phyloP scores from a whole-genome alignment of 2,888 invertebrate genomes.

The Ectobius pallidus region DNA sequence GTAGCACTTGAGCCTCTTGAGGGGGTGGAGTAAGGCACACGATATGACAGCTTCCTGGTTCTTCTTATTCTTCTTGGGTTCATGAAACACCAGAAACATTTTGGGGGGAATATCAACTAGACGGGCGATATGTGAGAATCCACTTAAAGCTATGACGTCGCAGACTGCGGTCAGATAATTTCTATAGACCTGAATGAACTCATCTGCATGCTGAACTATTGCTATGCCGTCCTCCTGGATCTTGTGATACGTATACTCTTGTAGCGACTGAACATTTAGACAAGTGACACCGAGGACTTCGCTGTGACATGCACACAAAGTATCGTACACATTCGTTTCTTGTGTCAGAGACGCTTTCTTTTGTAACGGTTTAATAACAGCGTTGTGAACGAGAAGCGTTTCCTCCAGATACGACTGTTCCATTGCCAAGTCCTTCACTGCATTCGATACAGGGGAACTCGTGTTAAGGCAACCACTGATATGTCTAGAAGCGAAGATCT shows the following conservation, averaged over 20 bases:
- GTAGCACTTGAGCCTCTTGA: conserved; percentile 66
- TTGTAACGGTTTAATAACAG: conserved; percentile 67
- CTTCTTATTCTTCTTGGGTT: conserved; percentile 63
- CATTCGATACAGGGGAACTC: conserved; percentile 28
- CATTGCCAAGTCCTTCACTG: conserved; percentile 36
- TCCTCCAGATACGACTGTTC: conserved; percentile 70
- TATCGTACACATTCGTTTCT: conserved; percentile 68
- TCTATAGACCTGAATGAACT: conserved; percentile 72
- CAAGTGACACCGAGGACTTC: conserved; percentile 72
- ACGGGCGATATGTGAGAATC: conserved; percentile 69
- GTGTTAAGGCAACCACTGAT: conserved; percentile 33
- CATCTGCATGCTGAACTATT: conserved; percentile 72
- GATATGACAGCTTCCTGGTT: conserved; percentile 52
- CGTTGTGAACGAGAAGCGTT: conserved; percentile 68
- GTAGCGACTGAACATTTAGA: conserved; percentile 64
- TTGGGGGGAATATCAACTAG: conserved; percentile 65
- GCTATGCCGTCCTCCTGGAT: conserved; percentile 70
- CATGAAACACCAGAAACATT: conserved; percentile 63
- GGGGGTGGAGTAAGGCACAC: conserved; percentile 66
- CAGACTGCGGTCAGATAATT: conserved; percentile 73
- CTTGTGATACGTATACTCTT: conserved; percentile 71
- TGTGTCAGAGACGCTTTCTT: conserved; percentile 64
- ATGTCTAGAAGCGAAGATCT: conserved; percentile 36
- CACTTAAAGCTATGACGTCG: conserved; percentile 74
- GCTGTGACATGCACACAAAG: conserved; percentile 68